Conservation (phyloP, 2,113 vertebrate species). For the Charina bottae region DNA sequence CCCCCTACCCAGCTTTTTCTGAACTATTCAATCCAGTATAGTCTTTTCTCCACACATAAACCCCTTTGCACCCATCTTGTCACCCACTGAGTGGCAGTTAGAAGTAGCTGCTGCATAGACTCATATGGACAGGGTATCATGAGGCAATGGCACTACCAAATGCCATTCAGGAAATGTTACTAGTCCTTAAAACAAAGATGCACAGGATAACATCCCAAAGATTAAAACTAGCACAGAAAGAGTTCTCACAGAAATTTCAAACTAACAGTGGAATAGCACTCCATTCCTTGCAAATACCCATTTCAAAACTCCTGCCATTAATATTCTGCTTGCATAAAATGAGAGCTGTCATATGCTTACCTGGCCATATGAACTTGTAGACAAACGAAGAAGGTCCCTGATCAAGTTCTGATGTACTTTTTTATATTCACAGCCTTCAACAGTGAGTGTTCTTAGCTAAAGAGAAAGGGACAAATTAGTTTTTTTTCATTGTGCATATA, state of each 20-base stretch:
- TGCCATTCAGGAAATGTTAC: neutral
- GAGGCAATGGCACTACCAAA: neutral
- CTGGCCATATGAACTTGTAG: slow-evolving; percentile 96
- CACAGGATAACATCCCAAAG: neutral
- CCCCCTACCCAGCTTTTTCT: neutral
- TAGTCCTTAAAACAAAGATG: neutral
- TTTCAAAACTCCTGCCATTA: neutral
- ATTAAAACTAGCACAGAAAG: neutral
- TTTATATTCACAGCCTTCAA: slow-evolving; percentile 93
- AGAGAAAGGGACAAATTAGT: slow-evolving; percentile 38
- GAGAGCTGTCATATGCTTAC: slow-evolving; percentile 64
- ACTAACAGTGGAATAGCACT: neutral
- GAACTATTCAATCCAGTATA: neutral
- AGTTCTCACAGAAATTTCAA: neutral
- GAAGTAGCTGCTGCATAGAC: neutral
- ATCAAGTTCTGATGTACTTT: slow-evolving; percentile 90
- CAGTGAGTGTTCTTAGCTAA: slow-evolving; percentile 90
- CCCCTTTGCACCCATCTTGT: neutral
- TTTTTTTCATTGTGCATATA: slow-evolving; percentile 7
- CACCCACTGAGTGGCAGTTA: neutral
- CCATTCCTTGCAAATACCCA: neutral
- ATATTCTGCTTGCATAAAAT: neutral
- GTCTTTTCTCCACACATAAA: neutral
- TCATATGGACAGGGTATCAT: neutral
- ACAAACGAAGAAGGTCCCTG: slow-evolving; percentile 89